Conservation (phyloP, 92 coral and sea anemone genomes). For the Bergia sp. region DNA sequence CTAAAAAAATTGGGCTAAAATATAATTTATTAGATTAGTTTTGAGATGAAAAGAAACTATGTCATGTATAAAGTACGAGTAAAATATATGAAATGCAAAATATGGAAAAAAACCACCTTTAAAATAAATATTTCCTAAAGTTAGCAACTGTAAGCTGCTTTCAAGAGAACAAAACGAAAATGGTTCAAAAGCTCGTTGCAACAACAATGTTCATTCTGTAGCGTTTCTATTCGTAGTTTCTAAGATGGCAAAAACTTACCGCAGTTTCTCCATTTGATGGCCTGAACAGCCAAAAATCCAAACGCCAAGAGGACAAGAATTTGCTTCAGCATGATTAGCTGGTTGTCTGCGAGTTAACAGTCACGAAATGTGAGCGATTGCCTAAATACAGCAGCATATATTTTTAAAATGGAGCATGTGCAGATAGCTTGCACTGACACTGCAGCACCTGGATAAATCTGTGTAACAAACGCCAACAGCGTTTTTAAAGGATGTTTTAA, state of each 20-base stretch:
- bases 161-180: no score
- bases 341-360: background rate
- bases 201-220: no score
- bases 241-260: background rate
- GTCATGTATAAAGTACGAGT: no score
- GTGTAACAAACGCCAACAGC: background rate
- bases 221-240: background rate
- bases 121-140: no score
- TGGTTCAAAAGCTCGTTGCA: no score
- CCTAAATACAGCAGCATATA: background rate
- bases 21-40: no score
- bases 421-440: background rate
- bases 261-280: background rate
- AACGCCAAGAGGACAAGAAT: background rate
- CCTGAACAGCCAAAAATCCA: background rate
- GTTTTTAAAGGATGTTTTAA: background rate
- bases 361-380: background rate
- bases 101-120: no score
- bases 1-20: no score
- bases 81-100: no score
- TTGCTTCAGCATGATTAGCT: background rate
- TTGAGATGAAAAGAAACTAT: no score
- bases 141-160: no score
- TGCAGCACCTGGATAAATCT: background rate
- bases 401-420: background rate